These are phyloP conservation scores for Melanotaenia pygmaea DNA, from an alignment of 2,797 vertebrate genomes.

Conservation along the genomic window DNA sequence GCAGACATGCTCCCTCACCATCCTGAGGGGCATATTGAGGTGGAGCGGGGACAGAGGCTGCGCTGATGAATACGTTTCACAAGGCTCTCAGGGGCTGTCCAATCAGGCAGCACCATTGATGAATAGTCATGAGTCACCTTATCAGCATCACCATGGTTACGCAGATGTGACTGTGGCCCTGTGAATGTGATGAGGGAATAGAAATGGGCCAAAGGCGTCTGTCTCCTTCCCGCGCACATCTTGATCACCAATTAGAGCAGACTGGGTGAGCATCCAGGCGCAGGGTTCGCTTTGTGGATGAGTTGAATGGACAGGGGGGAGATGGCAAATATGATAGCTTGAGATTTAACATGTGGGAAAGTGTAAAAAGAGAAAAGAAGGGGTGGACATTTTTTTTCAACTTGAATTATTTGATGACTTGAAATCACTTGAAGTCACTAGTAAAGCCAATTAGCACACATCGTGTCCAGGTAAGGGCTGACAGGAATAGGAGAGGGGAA, in stretches of 20 bases:
- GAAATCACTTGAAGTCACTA: conserved; percentile 35
- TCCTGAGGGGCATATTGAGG: conserved; percentile 55
- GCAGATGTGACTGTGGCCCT: conserved; percentile 73
- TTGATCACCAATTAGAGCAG: conserved; percentile 74
- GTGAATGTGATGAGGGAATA: conserved; percentile 74
- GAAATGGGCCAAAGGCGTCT: conserved; percentile 65
- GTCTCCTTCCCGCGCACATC: conserved; percentile 71
- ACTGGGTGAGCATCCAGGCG: conserved; percentile 48
- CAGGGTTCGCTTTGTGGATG: conserved; percentile 29
- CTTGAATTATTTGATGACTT: conserved; percentile 30
- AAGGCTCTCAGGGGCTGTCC: conserved; percentile 70
- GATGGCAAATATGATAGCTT: neutral
- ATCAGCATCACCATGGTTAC: conserved; percentile 80
- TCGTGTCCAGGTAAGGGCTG: conserved; percentile 27
- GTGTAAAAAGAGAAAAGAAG: neutral
- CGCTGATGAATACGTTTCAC: conserved; percentile 68
- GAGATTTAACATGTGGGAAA: conserved; percentile 16
- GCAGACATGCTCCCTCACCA: conserved; percentile 51
- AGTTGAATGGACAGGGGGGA: conserved; percentile 3
- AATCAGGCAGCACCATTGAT: conserved; percentile 75
- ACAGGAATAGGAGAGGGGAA: conserved; percentile 36
- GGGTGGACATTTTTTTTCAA: neutral
- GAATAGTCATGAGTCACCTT: conserved; percentile 83
- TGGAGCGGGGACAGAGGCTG: conserved; percentile 61
- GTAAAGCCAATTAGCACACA: conserved; percentile 25